These are phyloP conservation scores for Agrilus biguttatus DNA, from an alignment of 2,888 invertebrate species.

Conservation along the genomic window DNA sequence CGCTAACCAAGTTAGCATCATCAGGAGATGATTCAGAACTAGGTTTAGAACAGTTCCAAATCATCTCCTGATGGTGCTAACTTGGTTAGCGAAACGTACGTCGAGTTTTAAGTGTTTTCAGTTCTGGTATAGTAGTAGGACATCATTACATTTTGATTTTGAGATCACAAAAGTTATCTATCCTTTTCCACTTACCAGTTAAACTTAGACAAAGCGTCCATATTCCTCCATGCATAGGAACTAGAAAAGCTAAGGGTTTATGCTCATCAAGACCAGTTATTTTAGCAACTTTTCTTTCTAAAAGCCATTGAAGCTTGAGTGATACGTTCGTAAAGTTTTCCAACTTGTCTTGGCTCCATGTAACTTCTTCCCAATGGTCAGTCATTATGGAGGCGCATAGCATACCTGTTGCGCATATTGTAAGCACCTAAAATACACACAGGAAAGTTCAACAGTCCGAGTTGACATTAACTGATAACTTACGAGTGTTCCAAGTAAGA, in stretches of 20 bases:
- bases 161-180: too few species aligned
- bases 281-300: conserved; percentile 62
- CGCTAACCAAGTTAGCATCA: too few species aligned
- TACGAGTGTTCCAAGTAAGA: conserved; percentile 43
- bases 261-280: conserved; percentile 26
- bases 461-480: too few species aligned
- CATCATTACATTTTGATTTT: too few species aligned
- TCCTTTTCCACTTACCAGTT: conserved; percentile 41
- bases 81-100: too few species aligned
- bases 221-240: conserved; percentile 82
- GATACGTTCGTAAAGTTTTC: conserved; percentile 45
- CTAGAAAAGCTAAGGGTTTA: conserved; percentile 46
- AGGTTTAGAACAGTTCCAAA: too few species aligned
- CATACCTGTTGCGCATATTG: conserved; percentile 65
- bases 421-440: conserved; percentile 34
- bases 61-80: too few species aligned
- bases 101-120: too few species aligned
- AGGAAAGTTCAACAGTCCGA: too few species aligned
- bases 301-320: conserved; percentile 49
- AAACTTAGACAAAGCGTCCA: conserved; percentile 79
- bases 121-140: too few species aligned
- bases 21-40: too few species aligned
- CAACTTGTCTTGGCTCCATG: conserved; percentile 55
- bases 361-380: conserved; percentile 80
- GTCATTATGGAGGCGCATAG: conserved; percentile 78